Evolutionary conservation across 2,113 vertebrate species (phyloP).

Genomic region (Trichomycterus rosablanca): DNA sequence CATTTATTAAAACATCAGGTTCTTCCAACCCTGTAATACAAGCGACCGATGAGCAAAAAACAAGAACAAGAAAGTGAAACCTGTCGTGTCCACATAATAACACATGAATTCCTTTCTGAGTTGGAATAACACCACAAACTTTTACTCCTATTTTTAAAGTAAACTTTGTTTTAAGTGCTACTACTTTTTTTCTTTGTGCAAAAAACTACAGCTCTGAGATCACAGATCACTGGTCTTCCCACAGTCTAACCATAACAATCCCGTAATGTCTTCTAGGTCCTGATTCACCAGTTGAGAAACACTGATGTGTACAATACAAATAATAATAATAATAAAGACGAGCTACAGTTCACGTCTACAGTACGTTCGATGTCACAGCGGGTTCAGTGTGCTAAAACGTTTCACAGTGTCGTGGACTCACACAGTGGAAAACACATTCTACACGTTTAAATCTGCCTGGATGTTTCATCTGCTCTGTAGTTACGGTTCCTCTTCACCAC

Average conservation of each 20-base stretch:
- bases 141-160: too few species aligned
- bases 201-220: constrained; percentile 19
- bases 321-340: too few species aligned
- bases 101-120: too few species aligned
- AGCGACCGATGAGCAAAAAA: background rate
- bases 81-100: background rate
- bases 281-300: too few species aligned
- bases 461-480: constrained; percentile 12
- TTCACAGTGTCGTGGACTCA: constrained; percentile 35
- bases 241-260: too few species aligned
- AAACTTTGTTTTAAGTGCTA: too few species aligned
- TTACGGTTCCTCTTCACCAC: constrained; percentile 82
- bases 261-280: too few species aligned
- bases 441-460: constrained; percentile 28
- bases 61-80: constrained; percentile 13
- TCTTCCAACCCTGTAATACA: too few species aligned
- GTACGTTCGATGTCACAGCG: constrained; percentile 5
- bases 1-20: constrained; percentile 26
- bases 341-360: too few species aligned
- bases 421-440: constrained; percentile 33
- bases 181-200: too few species aligned
- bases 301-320: too few species aligned
- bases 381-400: constrained; percentile 30
- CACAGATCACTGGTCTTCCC: constrained; percentile 38
- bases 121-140: too few species aligned